These are phyloP conservation scores for Oreonectes daqikongensis DNA, from an alignment of 2,797 vertebrate genomes.

Conservation along the genomic window DNA sequence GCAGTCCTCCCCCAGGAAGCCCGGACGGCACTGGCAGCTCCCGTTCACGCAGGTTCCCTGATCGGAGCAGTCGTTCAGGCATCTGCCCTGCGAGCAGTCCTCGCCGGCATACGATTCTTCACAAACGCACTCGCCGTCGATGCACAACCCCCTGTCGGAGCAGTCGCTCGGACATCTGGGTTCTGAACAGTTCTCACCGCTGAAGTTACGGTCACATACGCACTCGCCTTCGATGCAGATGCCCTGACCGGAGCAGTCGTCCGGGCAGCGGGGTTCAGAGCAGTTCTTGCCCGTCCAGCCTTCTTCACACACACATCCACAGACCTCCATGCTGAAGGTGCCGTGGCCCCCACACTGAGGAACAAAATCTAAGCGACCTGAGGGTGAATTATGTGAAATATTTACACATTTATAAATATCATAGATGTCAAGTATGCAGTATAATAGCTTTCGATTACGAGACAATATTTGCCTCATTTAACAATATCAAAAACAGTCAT, in stretches of 20 bases:
- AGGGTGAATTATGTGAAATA: not conserved
- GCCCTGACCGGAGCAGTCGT: conserved; percentile 91
- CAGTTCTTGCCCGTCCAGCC: conserved; percentile 96
- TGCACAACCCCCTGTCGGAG: conserved; percentile 88
- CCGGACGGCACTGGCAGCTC: conserved; percentile 88
- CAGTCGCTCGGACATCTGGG: conserved; percentile 88
- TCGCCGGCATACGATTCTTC: conserved; percentile 90
- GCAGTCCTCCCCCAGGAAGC: conserved; percentile 90
- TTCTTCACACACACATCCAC: conserved; percentile 91
- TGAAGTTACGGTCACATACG: conserved; percentile 89
- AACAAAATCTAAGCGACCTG: conserved; percentile 88
- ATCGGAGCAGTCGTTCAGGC: conserved; percentile 91
- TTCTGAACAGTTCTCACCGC: conserved; percentile 92
- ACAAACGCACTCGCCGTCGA: conserved; percentile 93
- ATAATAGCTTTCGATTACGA: too few relatives aligned
- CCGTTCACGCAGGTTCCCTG: conserved; percentile 88
- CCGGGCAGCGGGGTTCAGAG: conserved; percentile 87
- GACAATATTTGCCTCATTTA: too few relatives aligned
- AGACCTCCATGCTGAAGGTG: conserved; percentile 92
- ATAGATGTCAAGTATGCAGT: too few relatives aligned
- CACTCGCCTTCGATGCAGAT: conserved; percentile 93
- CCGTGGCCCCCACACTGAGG: conserved; percentile 93
- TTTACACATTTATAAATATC: not conserved
- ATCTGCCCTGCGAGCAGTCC: conserved; percentile 86
- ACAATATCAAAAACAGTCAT: too few relatives aligned